These are phyloP conservation scores for Periophthalmus magnuspinnatus DNA, from an alignment of 2,797 vertebrate species.

Conservation along the genomic window DNA sequence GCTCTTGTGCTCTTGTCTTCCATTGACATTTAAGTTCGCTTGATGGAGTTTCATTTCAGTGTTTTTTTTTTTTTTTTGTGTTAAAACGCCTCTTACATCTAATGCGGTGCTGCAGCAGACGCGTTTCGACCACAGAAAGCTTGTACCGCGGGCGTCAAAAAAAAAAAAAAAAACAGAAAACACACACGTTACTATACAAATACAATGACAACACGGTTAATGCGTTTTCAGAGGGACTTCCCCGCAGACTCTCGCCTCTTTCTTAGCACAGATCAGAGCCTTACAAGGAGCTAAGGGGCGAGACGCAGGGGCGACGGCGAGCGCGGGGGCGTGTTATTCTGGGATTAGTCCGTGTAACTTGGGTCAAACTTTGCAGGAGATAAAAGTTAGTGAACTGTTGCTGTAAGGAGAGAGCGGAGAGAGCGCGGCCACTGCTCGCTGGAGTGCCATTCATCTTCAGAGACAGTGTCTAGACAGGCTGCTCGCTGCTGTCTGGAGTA, in stretches of 20 bases:
- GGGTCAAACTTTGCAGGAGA: conserved; percentile 43
- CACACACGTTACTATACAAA: conserved; percentile 25
- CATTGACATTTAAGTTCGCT: conserved; percentile 64
- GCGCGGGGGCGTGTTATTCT: conserved; percentile 38
- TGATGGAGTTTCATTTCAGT: conserved; percentile 54
- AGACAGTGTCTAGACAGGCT: conserved; percentile 70
- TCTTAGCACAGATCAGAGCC: conserved; percentile 59
- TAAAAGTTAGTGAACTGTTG: conserved; percentile 51
- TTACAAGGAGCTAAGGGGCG: conserved; percentile 26
- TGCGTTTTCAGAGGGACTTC: conserved; percentile 4
- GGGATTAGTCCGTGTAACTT: conserved; percentile 33
- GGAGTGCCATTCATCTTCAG: conserved; percentile 61
- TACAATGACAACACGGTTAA: conserved; percentile 40
- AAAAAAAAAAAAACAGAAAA: no score
- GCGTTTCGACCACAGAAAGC: conserved; percentile 40
- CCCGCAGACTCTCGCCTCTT: not conserved
- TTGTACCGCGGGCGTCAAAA: conserved; percentile 21
- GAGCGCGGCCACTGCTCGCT: conserved; percentile 45
- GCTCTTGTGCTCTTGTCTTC: conserved; percentile 51
- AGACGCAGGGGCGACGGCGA: conserved; percentile 9
- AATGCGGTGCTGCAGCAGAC: conserved; percentile 25
- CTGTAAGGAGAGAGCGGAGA: conserved; percentile 48
- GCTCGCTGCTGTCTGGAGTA: conserved; percentile 61
- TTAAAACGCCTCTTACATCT: conserved; percentile 39
- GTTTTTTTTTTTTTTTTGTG: no score